These are phyloP conservation scores for Pterois miles DNA, from an alignment of 2,797 vertebrate species.

Conservation along the genomic window DNA sequence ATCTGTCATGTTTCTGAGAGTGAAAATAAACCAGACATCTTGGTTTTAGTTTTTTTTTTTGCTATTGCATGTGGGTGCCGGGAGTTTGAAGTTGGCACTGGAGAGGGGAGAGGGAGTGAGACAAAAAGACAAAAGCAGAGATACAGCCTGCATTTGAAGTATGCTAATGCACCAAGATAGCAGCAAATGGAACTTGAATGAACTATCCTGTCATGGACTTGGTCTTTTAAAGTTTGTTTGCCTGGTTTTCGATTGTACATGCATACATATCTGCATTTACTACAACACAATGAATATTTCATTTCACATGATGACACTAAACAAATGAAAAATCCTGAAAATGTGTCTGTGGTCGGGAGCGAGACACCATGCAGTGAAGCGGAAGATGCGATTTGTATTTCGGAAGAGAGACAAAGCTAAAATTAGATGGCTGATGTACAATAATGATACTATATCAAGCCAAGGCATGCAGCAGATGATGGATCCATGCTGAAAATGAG, in stretches of 20 bases:
- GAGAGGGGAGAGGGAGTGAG: conserved; percentile 22
- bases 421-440: conserved; percentile 52
- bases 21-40: conserved; percentile 66
- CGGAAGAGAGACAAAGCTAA: conserved; percentile 26
- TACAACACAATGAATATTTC: conserved; percentile 21
- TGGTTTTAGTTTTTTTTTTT: conserved; percentile 42
- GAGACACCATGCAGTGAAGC: conserved; percentile 22
- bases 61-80: conserved; percentile 36
- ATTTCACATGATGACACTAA: conserved; percentile 21
- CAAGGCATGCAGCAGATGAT: conserved; percentile 42
- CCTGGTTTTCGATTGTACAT: conserved; percentile 3
- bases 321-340: conserved; percentile 38
- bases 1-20: conserved; percentile 70
- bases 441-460: conserved; percentile 51
- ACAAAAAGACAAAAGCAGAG: conserved; percentile 22
- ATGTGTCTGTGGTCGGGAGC: neutral
- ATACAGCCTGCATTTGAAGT: conserved; percentile 26
- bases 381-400: conserved; percentile 45
- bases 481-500: conserved; percentile 63
- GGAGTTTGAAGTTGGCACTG: conserved; percentile 26
- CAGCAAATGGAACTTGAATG: conserved; percentile 48
- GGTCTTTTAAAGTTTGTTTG: conserved; percentile 37
- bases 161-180: conserved; percentile 32
- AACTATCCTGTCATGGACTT: conserved; percentile 16
- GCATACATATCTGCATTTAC: conserved; percentile 31